Base-by-base conservation (phyloP, 2,113 vertebrate genomes). In the Nesoenas mayeri region DNA sequence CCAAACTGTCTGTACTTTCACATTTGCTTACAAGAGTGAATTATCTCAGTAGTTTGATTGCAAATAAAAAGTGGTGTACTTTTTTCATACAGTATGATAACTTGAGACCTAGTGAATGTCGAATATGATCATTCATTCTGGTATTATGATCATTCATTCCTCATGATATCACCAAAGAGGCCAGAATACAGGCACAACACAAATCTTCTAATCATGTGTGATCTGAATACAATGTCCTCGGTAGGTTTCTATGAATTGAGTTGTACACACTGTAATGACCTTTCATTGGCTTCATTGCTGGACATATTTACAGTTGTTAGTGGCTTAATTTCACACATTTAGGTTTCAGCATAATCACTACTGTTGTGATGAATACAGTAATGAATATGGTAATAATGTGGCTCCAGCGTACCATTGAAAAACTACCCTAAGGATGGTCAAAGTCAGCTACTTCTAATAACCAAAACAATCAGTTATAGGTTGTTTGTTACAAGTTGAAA, bases 261-360 rank as follows among this genome's bases (percentile, higher is more conserved):
- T 80, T 79, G 15, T 69, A 56, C 9, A 8, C 32, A 67, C 32
- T 66, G 16, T 73, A 74, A 65, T 92, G 88, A 94, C 66, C 70
- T 97, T 97, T 88, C 69, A 48, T 58, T 96, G 67, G 85, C 51
- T 96, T 96, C 78, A 85, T 93, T 95, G 73, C 54, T 93, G 73
- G 67, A 85, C 38, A 50, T 93, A 96, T 95, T 97, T 97, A 91
- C 48, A 93, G 84, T 96, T 96, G 79, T 96, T 96, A 96, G 92
- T 91, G 77, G 91, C 83, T 95, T 97, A 88, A 97, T 97, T 98
- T 98, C 96, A 94, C 95, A 97, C 93, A 93, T 97, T 96, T 96
- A 96, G 79, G 40, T 95, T 97, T 95, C 93, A 97, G 74, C 62
- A 92, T 85, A 85, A 89, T 97, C 81, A 88, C 97, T 96, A 97